A percentile compares a stretch with the other conserved stretches of the same genome.
These are phyloP conservation scores for Forbesichthys papilliferus DNA, from an alignment of 2,113 vertebrate species.

Conservation along the genomic window DNA sequence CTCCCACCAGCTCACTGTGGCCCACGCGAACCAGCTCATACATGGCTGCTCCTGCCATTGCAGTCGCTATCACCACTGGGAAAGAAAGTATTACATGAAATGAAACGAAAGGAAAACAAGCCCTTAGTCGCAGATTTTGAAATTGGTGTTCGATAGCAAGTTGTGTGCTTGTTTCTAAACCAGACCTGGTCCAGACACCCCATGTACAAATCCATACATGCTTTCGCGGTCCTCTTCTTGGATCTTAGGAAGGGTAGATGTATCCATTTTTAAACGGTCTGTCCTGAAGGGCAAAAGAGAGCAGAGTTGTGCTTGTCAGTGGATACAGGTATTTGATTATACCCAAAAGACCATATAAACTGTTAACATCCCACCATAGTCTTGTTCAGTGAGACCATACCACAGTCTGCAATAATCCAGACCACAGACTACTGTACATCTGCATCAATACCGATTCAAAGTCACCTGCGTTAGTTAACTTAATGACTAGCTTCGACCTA, in stretches of 20 bases:
- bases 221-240: slow-evolving; percentile 87
- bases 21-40: slow-evolving; percentile 96
- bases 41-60: slow-evolving; percentile 98
- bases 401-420: no score
- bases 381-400: no score
- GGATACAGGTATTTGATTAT: no score
- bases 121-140: no score
- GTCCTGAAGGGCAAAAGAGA: slow-evolving; percentile 32
- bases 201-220: slow-evolving; percentile 87
- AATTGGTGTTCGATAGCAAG: background rate
- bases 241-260: slow-evolving; percentile 88
- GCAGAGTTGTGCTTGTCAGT: background rate
- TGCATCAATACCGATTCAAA: no score
- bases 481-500: no score
- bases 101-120: background rate
- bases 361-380: no score
- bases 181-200: slow-evolving; percentile 92
- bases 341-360: no score
- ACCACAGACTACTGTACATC: no score
- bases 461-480: no score
- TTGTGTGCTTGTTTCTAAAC: background rate
- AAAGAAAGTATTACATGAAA: background rate
- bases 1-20: slow-evolving; percentile 94
- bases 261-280: slow-evolving; percentile 81
- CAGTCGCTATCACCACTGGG: slow-evolving; percentile 91